A percentile compares a stretch with the other conserved stretches of the same genome.
phyloP scores from a whole-genome alignment of 2,113 vertebrate genomes.

The Zosterops lateralis region DNA sequence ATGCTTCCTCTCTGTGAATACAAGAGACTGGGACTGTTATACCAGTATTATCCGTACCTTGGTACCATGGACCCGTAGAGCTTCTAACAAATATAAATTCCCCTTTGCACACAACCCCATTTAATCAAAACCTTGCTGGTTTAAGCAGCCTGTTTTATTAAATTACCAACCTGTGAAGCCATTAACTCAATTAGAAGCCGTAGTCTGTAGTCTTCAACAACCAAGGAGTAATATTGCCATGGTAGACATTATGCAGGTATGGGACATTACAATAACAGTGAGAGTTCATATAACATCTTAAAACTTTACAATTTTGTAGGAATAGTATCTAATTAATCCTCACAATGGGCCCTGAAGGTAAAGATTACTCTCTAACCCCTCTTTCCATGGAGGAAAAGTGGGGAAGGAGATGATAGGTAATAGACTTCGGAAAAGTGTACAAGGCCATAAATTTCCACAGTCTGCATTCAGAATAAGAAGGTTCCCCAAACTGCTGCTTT shows the following conservation, averaged over 20 bases:
- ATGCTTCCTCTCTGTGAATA: background rate
- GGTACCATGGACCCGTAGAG: constrained; percentile 14
- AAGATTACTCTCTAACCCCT: constrained; percentile 17
- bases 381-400: constrained; percentile 3
- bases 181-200: constrained; percentile 67
- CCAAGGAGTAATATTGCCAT: constrained; percentile 8
- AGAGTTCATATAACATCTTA: constrained; percentile 44
- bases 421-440: background rate
- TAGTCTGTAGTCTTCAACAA: constrained; percentile 54
- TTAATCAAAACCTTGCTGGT: constrained; percentile 69
- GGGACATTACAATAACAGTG: constrained; percentile 16
- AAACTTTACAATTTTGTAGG: background rate
- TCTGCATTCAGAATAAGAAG: background rate
- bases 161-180: constrained; percentile 67
- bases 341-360: background rate
- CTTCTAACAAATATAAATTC: constrained; percentile 56
- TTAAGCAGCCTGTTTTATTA: constrained; percentile 69
- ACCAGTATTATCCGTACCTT: background rate
- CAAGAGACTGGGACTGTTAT: background rate
- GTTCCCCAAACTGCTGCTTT: background rate
- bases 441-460: background rate
- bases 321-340: constrained; percentile 41
- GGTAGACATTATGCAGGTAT: constrained; percentile 7
- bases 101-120: constrained; percentile 46
- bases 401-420: background rate